These are phyloP conservation scores for Scyliorhinus canicula DNA, from an alignment of 2,797 vertebrate genomes.

Conservation along the genomic window DNA sequence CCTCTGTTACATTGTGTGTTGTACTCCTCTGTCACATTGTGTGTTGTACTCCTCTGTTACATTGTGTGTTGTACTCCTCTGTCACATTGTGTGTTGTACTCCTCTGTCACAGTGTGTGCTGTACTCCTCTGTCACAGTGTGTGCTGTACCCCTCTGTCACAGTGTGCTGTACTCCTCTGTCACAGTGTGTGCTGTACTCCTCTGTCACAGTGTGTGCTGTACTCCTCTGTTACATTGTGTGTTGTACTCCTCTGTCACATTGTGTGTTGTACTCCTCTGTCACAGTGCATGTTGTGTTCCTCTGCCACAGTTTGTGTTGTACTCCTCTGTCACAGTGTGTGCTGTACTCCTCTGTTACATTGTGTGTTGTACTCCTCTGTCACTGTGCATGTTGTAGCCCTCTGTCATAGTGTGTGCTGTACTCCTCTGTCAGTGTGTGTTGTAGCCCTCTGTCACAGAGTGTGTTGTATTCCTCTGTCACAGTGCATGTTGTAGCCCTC, in stretches of 20 bases:
- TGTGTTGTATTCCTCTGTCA: not conserved
- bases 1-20: not conserved
- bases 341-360: not conserved
- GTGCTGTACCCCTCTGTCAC: not conserved
- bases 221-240: not conserved
- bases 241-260: not conserved
- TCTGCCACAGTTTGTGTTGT: not conserved
- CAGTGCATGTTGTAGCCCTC: not conserved
- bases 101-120: not conserved
- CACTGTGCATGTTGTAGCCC: not conserved
- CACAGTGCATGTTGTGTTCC: not conserved
- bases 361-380: too few relatives aligned
- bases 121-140: not conserved
- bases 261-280: not conserved
- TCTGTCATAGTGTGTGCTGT: not conserved
- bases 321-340: not conserved
- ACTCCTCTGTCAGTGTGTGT: not conserved
- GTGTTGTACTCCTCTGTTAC: not conserved
- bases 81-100: not conserved
- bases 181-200: not conserved
- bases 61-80: not conserved
- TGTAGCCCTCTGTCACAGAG: not conserved
- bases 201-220: not conserved
- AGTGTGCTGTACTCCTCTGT: not conserved
- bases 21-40: not conserved